Percentiles rank a stretch among this genome's conserved stretches.
phyloP scores from a whole-genome alignment of 2,797 vertebrate species.

The Phrynocephalus vlangalii region DNA sequence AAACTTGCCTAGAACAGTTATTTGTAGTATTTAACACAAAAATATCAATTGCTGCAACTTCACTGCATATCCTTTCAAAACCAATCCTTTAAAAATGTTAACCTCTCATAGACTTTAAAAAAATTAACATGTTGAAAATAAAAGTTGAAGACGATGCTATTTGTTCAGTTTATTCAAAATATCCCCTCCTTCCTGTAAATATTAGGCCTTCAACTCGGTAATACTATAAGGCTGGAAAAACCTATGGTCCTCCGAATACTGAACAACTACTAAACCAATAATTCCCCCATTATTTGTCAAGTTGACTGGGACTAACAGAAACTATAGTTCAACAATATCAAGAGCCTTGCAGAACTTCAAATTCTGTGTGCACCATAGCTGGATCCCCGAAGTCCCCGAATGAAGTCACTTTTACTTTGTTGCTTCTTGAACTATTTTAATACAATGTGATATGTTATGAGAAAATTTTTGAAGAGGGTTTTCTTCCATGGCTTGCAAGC shows the following conservation, averaged over 20 bases:
- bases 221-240: neutral
- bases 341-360: neutral
- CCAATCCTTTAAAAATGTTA: slow-evolving; percentile 18
- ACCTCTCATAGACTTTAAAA: neutral
- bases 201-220: neutral
- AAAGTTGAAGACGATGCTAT: neutral
- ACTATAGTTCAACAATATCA: neutral
- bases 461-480: neutral
- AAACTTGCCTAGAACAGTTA: slow-evolving; percentile 23
- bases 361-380: neutral
- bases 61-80: neutral
- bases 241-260: neutral
- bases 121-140: no score
- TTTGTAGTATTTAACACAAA: slow-evolving; percentile 41
- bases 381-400: neutral
- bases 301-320: neutral
- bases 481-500: no score
- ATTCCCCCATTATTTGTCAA: neutral
- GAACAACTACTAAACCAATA: neutral
- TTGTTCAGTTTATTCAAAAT: neutral
- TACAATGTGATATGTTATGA: neutral
- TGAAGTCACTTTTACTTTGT: neutral
- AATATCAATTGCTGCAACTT: slow-evolving; percentile 1
- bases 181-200: neutral
- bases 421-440: neutral